These are phyloP conservation scores for Zelleria hepariella DNA, from an alignment of 2,888 invertebrate genomes.

Conservation along the genomic window DNA sequence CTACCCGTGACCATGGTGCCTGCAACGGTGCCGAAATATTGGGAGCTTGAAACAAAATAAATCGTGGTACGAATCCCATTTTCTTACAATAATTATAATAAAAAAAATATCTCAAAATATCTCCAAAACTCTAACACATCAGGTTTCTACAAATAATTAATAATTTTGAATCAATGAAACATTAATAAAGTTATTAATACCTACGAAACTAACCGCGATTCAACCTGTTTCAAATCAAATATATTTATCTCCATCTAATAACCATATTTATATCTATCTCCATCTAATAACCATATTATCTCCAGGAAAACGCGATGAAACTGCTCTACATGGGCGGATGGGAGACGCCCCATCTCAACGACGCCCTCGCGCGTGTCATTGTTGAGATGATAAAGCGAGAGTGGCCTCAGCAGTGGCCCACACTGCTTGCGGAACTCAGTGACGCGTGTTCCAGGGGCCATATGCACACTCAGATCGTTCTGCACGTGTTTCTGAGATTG, in stretches of 20 bases:
- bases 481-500: slow-evolving; percentile 88
- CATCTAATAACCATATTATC: too few species aligned
- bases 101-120: too few species aligned
- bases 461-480: slow-evolving; percentile 90
- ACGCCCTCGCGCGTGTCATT: slow-evolving; percentile 89
- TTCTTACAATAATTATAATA: too few species aligned
- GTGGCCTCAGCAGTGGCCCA: slow-evolving; percentile 98
- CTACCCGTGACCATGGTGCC: too few species aligned
- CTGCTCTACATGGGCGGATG: slow-evolving; percentile 83
- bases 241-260: too few species aligned
- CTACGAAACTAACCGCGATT: neutral
- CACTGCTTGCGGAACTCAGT: slow-evolving; percentile 85
- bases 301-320: slow-evolving; percentile 89
- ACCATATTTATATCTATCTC: too few species aligned
- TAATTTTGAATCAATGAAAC: neutral
- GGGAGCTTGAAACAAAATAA: too few species aligned
- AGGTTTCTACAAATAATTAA: too few species aligned
- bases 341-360: slow-evolving; percentile 84
- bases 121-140: too few species aligned
- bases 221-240: too few species aligned
- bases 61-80: too few species aligned
- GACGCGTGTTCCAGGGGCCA: slow-evolving; percentile 87
- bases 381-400: slow-evolving; percentile 98
- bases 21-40: too few species aligned
- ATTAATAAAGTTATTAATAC: neutral